Percentiles rank a stretch among this genome's conserved stretches.
Evolutionary conservation across 2,113 vertebrate genomes (phyloP).

Genomic region (Oceanites oceanicus): DNA sequence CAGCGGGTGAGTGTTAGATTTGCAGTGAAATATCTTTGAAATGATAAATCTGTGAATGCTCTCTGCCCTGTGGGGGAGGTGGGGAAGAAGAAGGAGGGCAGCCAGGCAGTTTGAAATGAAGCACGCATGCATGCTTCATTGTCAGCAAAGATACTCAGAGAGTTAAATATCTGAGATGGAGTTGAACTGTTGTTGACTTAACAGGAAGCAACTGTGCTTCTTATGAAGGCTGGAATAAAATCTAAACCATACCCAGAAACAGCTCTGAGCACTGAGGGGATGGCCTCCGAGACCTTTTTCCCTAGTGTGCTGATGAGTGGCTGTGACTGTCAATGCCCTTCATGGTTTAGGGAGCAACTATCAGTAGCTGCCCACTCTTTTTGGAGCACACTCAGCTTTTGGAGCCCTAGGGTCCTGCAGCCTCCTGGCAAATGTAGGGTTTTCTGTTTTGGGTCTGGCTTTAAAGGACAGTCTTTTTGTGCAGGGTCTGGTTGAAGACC

Average conservation of each 20-base stretch:
- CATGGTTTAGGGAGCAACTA: not conserved
- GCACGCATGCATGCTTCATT: not conserved
- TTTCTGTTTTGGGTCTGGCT: not conserved
- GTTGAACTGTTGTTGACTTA: constrained; percentile 24
- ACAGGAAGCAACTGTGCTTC: constrained; percentile 59
- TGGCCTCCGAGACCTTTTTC: not conserved
- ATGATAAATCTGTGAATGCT: not conserved
- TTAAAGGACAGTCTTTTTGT: not conserved
- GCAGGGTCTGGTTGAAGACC: not conserved
- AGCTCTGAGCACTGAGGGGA: not conserved
- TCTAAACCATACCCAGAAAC: constrained; percentile 45
- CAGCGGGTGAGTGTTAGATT: not conserved
- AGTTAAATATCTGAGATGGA: constrained; percentile 20
- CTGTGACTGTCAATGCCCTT: not conserved
- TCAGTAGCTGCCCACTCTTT: not conserved
- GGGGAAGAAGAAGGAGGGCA: not conserved
- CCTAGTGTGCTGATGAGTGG: not conserved
- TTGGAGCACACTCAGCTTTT: not conserved
- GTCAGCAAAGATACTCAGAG: not conserved
- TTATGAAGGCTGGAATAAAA: constrained; percentile 47
- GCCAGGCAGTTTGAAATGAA: constrained; percentile 11
- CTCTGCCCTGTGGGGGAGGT: not conserved
- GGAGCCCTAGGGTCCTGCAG: not conserved
- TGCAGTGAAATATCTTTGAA: not conserved
- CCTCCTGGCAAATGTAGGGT: not conserved